Base-by-base conservation (phyloP, 2,888 invertebrate species). In the Clostera curtula region DNA sequence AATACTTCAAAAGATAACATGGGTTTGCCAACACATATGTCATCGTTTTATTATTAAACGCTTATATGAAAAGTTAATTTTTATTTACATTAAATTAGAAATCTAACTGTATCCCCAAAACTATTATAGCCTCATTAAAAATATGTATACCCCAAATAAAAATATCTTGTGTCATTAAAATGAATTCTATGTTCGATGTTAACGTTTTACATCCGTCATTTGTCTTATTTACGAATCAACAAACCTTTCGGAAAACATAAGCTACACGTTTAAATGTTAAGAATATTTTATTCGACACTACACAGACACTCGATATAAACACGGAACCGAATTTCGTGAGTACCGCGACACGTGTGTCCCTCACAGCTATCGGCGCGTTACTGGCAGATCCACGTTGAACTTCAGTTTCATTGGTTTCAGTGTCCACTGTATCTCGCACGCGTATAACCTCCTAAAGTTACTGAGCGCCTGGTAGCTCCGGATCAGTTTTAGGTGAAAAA, bases 311-410 rank as follows among this genome's bases (percentile, higher is more conserved):
- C 49, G 47, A 49, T 42, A 48, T 42, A 38, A 49, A 49, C 38
- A 43, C 53, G 53, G 43, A 29, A 17, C 31, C 37, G 36, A 29
- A 40, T 24, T 19, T 15, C 37, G 12, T 19, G 31, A 31, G 29
- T 25, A 21, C 36, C 34, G 29, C 34, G 27, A 45, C 43, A 64
- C 77, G 64, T 67, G 61, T 66, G 60, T 46, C 58, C 38, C 56
- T 58, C 51, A 40, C 55, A 58, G 57, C 65, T 65, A 51, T 49
- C 59, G 58, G 54, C 70, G 70, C 72, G 73, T 50, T 63, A 83
- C 82, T 79, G 68, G 48, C n/a, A n/a, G n/a, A n/a, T n/a, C n/a
- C 58, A 32, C 34, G 47, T 49, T 49, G 47, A 49, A 61, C 45
- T 62, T 63, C 62, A 57, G 62, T 49, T 40, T 44, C 47, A 44